A percentile compares a stretch with the other conserved stretches of the same genome.
phyloP scores from a whole-genome alignment of 2,797 vertebrate genomes.

The Sebastiscus albofasciatus region DNA sequence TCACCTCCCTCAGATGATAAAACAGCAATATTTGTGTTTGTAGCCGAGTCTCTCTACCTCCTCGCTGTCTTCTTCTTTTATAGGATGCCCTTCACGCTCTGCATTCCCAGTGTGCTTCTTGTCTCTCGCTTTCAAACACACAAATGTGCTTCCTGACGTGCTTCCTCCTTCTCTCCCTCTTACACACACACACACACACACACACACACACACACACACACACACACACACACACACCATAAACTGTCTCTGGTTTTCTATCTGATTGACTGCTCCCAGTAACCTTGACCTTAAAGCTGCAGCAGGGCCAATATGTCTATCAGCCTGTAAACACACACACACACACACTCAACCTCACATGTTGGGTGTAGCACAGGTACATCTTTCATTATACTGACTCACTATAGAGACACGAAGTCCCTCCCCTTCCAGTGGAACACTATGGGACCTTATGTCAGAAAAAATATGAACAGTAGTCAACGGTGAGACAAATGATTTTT shows the following conservation, averaged over 20 bases:
- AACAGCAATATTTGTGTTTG: constrained; percentile 16
- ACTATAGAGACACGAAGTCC: neutral
- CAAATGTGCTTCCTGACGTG: neutral
- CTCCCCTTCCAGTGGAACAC: too few relatives aligned
- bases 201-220: too few relatives aligned
- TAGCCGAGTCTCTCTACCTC: neutral
- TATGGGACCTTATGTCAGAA: too few relatives aligned
- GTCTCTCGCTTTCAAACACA: constrained; percentile 19
- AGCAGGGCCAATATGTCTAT: neutral
- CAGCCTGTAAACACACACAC: constrained; percentile 1
- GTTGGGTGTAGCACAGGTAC: neutral
- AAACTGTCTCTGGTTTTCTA: constrained; percentile 1
- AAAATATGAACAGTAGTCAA: too few relatives aligned
- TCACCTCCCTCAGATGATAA: constrained; percentile 3
- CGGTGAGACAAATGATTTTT: too few relatives aligned
- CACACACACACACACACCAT: neutral
- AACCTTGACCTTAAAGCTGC: constrained; percentile 49
- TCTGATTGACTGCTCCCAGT: constrained; percentile 28
- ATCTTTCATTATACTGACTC: constrained; percentile 8
- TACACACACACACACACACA: too few relatives aligned
- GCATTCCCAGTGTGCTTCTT: neutral
- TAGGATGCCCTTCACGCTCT: constrained; percentile 14
- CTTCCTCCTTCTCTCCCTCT: neutral
- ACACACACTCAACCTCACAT: neutral
- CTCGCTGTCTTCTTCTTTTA: neutral